Evolutionary conservation across 2,797 vertebrate genomes (phyloP).

Genomic region (Thamnophis elegans): DNA sequence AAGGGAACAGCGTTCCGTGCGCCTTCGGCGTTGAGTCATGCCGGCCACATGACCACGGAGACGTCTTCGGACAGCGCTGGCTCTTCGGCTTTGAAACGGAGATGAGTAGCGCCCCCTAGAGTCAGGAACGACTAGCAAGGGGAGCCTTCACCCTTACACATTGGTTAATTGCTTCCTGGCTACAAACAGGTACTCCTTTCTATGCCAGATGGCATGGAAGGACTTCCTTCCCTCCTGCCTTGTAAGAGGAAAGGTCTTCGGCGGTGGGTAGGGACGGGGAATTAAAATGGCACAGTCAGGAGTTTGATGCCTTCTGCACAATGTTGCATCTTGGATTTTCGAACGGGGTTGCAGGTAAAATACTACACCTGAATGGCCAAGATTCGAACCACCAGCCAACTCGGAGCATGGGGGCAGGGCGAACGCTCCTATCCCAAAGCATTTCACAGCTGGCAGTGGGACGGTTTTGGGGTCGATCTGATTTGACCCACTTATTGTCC

Average conservation of each 20-base stretch:
- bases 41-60: no score
- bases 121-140: no score
- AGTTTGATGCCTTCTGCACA: not conserved
- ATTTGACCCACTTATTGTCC: not conserved
- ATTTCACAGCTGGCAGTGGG: not conserved
- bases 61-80: no score
- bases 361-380: not conserved
- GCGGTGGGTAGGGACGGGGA: not conserved
- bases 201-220: not conserved
- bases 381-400: not conserved
- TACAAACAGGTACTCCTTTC: not conserved
- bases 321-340: not conserved
- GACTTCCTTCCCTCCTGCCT: no score
- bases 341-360: not conserved
- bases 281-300: not conserved
- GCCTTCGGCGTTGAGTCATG: no score
- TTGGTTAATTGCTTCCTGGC: no score
- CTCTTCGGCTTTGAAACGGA: no score
- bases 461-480: not conserved
- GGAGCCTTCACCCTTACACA: no score
- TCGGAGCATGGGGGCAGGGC: not conserved
- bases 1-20: no score
- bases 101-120: no score
- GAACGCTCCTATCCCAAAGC: not conserved
- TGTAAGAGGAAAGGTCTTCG: not conserved